Base-by-base conservation (phyloP, 2,888 invertebrate species). In the Epinotia nisella region DNA sequence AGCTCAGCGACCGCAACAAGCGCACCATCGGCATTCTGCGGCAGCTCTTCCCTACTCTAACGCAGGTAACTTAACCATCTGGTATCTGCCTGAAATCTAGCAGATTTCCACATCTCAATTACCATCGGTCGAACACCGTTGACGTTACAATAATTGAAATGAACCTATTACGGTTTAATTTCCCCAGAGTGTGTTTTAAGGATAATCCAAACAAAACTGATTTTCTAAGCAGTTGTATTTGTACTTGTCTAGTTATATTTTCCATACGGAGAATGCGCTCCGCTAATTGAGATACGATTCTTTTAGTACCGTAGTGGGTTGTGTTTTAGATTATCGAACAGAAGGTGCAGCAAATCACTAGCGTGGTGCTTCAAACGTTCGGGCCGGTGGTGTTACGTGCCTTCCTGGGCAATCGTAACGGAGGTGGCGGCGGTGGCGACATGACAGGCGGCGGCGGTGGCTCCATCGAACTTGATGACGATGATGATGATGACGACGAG, bases 1-100 rank as follows among this genome's bases (percentile, higher is more conserved):
- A 95, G 85, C 89, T 95, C 78, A 95, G 95, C 85, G 95, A 96
- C 79, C 94, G 96, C 82, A 96, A 96, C 91, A 97, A 96, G 91
- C 94, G 96, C 84, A 97, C 96, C 79, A 96, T 97, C 83, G 96
- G 96, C 81, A 94, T 96, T 83, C 94, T 96, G 78, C 94, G 96
- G 73, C 95, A 96, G 83, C 94, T 96, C 74, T 97, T 97, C 92
- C 96, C 96, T 53, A 94, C 95, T 71, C 93, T 96, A 80, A 96
- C 96, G 76, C 95, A 96, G 96, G 96, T 97, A 95, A 89, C 69
- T 67, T 58, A n/a, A 39, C 15, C 29, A 39, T 67, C 45, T 21
- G 24, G 11, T 35, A 35, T 35, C 21, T 65, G 21, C 49, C 13
- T n/a, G 49, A 49, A 49, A 9, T 7, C 9, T 35, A 35, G 35